Percentiles rank a stretch among this genome's conserved stretches.
phyloP scores from a whole-genome alignment of 1,140 invertebrate genomes.

The Tetranychus urticae region DNA sequence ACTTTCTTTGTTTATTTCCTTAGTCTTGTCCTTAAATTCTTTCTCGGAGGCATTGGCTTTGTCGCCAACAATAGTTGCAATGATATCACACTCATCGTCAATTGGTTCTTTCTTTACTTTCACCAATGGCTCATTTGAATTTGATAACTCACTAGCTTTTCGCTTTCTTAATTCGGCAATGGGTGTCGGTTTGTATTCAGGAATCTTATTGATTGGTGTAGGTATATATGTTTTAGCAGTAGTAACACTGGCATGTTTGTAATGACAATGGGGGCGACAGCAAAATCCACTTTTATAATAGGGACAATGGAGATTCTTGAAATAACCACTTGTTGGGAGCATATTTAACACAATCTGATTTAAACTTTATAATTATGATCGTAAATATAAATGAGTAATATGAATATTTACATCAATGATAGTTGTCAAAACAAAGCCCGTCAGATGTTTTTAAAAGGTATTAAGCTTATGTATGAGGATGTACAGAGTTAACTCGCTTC shows the following conservation, averaged over 20 bases:
- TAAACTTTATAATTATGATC: background rate
- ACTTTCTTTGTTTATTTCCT: slow-evolving; percentile 1
- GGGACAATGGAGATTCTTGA: slow-evolving; percentile 53
- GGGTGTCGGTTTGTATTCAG: slow-evolving; percentile 34
- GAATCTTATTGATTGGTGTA: slow-evolving; percentile 8
- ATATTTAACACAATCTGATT: slow-evolving; percentile 24
- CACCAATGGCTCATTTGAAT: too few species aligned
- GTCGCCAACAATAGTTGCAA: background rate
- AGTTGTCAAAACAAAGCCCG: too few species aligned
- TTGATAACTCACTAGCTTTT: background rate
- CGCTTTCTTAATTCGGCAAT: slow-evolving; percentile 30
- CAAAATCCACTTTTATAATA: slow-evolving; percentile 51
- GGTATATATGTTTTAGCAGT: background rate
- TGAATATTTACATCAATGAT: too few species aligned
- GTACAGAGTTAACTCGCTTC: too few species aligned
- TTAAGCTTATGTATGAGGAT: too few species aligned
- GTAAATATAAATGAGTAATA: too few species aligned
- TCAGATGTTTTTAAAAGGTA: too few species aligned
- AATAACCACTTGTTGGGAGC: slow-evolving; percentile 62
- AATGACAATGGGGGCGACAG: slow-evolving; percentile 66
- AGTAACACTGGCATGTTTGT: slow-evolving; percentile 34
- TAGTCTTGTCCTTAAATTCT: background rate
- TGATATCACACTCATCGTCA: slow-evolving; percentile 11
- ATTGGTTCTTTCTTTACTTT: background rate
- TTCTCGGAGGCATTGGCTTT: background rate